Evolutionary conservation across 1,140 invertebrate species (phyloP).

Genomic region (Papilio helenus): DNA sequence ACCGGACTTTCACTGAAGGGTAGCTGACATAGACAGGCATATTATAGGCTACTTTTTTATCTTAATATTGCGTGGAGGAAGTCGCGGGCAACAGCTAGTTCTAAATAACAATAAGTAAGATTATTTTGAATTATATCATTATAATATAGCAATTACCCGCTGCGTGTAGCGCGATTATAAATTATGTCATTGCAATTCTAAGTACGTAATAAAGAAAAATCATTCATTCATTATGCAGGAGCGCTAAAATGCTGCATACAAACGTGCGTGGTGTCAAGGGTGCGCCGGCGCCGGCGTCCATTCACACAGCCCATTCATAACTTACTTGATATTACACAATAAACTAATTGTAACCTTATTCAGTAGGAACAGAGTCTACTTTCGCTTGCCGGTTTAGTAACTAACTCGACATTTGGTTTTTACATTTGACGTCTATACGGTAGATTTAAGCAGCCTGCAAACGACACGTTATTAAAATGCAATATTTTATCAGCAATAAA

Average conservation of each 20-base stretch:
- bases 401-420: constrained; percentile 28
- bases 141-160: neutral
- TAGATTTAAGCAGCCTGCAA: constrained; percentile 7
- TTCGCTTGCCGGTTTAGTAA: neutral
- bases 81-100: too few species aligned
- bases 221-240: constrained; percentile 27
- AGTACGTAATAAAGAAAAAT: constrained; percentile 31
- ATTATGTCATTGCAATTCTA: constrained; percentile 17
- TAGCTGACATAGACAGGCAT: too few species aligned
- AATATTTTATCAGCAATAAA: neutral
- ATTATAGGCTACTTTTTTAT: too few species aligned
- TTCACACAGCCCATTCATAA: constrained; percentile 34
- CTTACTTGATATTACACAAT: neutral
- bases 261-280: constrained; percentile 34
- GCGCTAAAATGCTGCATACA: constrained; percentile 25
- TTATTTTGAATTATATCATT: neutral
- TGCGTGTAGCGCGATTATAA: neutral
- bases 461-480: neutral
- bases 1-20: too few species aligned
- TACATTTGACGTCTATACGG: constrained; percentile 11
- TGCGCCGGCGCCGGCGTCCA: constrained; percentile 31
- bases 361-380: neutral
- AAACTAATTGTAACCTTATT: constrained; percentile 2
- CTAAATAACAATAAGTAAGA: neutral
- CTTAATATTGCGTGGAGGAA: too few species aligned